Conservation (phyloP, 2,888 invertebrate genomes). For the Sminthurides aquaticus region DNA sequence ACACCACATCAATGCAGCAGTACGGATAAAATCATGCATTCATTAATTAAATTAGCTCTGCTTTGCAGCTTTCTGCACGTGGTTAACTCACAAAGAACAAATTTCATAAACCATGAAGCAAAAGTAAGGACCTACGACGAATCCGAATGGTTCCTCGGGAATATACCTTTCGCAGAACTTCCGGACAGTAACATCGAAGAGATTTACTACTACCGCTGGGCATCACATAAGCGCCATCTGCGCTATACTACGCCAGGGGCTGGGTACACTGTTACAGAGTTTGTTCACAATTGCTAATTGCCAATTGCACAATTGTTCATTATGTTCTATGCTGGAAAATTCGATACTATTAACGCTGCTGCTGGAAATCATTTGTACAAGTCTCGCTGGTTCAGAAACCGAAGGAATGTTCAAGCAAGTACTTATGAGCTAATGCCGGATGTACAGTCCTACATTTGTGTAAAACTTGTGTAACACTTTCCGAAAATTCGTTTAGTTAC, state of each 20-base stretch:
- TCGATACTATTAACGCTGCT: constrained; percentile 41
- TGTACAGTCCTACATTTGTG: too few relatives aligned
- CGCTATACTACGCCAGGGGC: constrained; percentile 33
- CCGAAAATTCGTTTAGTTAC: too few relatives aligned
- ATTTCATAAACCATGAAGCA: constrained; percentile 11
- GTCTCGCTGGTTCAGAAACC: constrained; percentile 11
- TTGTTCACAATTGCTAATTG: constrained; percentile 41
- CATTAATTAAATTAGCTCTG: too few relatives aligned
- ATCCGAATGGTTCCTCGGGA: constrained; percentile 36
- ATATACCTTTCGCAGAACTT: constrained; percentile 39
- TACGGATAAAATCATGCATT: too few relatives aligned
- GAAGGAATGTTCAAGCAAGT: constrained; percentile 12
- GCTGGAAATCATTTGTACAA: constrained; percentile 42
- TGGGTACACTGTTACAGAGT: constrained; percentile 40
- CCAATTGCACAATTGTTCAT: too few relatives aligned
- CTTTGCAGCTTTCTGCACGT: too few relatives aligned
- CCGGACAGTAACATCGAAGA: constrained; percentile 38
- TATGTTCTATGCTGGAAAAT: constrained; percentile 35
- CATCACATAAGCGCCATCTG: constrained; percentile 37
- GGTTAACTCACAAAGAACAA: constrained; percentile 5
- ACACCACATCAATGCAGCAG: too few relatives aligned
- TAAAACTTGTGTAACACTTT: too few relatives aligned
- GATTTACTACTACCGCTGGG: constrained; percentile 40
- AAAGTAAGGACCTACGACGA: constrained; percentile 22
- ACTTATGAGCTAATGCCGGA: too few relatives aligned